Evolutionary conservation across 2,888 invertebrate genomes (phyloP), one percentile per base, ranked within the genome.

Genomic region (Xanthia icteritia): DNA sequence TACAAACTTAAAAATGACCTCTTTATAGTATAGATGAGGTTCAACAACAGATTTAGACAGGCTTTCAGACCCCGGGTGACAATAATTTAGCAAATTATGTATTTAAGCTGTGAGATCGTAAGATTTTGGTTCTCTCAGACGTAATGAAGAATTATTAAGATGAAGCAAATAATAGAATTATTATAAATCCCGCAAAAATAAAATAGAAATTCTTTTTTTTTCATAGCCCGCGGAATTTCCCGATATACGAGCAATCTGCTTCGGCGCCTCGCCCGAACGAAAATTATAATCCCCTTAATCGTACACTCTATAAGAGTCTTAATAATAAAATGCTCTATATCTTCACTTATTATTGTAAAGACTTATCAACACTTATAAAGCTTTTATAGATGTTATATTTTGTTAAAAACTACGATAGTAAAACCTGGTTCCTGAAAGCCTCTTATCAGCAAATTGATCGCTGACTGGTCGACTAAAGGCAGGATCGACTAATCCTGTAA

Each of bases 101-200:
- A 31, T 31, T 31, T 31, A 31, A 54, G 1, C 56, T 68, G 71
- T 82, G 85, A 85, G 85, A 85, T 85, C 85, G 73, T 74, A 45
- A 15, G 45, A 73, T 75, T 76, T 83, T 75, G 76, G 80, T 72
- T 78, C 65, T 76, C 66, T 74, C 66, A 70, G 66, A 42, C 60
- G 42, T 70, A 64, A 66, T 60, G 60, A 73, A 45, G 45, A 45
- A 45, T 45, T 45, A 45, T 54, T 61, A 73, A 56, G 17, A 42
- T 63, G 39, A 72, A 67, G 36, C 48, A 67, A 76, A 76, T 66
- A 54, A 77, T 73, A 80, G 3, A 39, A 71, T 72, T 67, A 63
- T 72, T 81, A 78, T 63, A 31, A 76, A 76, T 73, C 69, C 72
- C 75, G 61, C 60, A 73, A 77, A 65, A 73, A n/a, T n/a, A 61